A percentile compares a stretch with the other conserved stretches of the same genome.
Evolutionary conservation across 1,140 invertebrate genomes (phyloP).

Genomic region (Paraescarpia echinospica): DNA sequence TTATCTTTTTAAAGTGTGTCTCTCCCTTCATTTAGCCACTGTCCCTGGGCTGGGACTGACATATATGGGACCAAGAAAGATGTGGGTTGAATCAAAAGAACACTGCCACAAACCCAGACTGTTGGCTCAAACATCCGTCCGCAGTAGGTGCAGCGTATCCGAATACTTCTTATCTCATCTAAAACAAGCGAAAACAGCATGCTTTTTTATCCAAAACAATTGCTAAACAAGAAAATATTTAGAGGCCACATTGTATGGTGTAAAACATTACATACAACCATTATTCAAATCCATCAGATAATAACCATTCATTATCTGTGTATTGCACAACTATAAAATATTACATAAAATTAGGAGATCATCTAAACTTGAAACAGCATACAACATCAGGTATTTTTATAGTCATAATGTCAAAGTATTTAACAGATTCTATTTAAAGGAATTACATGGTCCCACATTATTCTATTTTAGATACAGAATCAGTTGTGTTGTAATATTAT

Average conservation of each 20-base stretch:
- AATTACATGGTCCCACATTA: not conserved
- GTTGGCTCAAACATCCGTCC: constrained; percentile 8
- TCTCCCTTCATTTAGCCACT: too few relatives aligned
- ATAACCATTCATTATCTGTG: not conserved
- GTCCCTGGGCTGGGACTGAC: too few relatives aligned
- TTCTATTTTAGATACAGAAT: not conserved
- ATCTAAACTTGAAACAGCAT: not conserved
- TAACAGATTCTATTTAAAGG: not conserved
- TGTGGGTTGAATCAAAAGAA: not conserved
- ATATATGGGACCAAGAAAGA: too few relatives aligned
- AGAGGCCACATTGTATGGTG: not conserved
- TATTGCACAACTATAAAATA: not conserved
- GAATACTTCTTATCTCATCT: not conserved
- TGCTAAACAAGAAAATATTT: not conserved
- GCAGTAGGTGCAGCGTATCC: not conserved
- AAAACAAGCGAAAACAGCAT: not conserved
- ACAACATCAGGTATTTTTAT: not conserved
- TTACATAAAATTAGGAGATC: not conserved
- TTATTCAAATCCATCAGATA: not conserved
- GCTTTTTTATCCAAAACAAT: not conserved
- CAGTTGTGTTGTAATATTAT: not conserved
- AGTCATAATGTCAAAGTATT: not conserved
- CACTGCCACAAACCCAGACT: not conserved
- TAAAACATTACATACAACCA: not conserved
- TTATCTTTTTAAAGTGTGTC: too few relatives aligned